Conservation (phyloP, 2,797 vertebrate species). For the Myotis myotis region DNA sequence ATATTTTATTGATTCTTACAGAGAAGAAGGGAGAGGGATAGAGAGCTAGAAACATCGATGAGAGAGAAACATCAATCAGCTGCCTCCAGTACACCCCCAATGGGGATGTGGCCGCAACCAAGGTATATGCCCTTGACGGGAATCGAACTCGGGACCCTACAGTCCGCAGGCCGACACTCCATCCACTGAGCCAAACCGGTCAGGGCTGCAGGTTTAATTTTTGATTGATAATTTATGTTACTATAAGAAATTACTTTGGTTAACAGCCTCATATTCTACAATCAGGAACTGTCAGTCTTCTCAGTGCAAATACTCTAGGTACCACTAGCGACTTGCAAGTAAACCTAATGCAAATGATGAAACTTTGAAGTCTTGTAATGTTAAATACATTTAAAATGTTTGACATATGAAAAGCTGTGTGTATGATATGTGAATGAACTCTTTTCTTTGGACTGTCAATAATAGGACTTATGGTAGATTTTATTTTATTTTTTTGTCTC, state of each 20-base stretch:
- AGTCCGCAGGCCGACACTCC: too few relatives aligned
- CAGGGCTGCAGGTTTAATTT: neutral
- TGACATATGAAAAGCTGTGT: neutral
- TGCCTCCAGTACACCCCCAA: too few relatives aligned
- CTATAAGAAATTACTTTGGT: neutral
- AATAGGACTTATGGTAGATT: neutral
- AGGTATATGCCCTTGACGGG: too few relatives aligned
- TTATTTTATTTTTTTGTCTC: neutral
- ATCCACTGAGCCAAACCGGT: too few relatives aligned
- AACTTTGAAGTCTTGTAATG: slow-evolving; percentile 15
- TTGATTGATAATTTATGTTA: slow-evolving; percentile 25
- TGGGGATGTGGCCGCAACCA: too few relatives aligned
- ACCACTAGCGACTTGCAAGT: neutral
- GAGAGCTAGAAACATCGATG: too few relatives aligned
- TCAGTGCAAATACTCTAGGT: neutral
- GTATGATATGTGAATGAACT: slow-evolving; percentile 42
- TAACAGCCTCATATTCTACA: neutral
- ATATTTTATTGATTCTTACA: too few relatives aligned
- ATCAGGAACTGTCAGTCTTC: neutral
- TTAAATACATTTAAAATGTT: slow-evolving; percentile 30
- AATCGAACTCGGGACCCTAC: too few relatives aligned
- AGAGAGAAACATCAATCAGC: too few relatives aligned
- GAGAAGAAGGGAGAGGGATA: too few relatives aligned
- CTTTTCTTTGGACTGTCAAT: neutral
- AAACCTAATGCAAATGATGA: neutral